Conservation (phyloP, 23 tunicate genomes). For the Halocynthia roretzi region DNA sequence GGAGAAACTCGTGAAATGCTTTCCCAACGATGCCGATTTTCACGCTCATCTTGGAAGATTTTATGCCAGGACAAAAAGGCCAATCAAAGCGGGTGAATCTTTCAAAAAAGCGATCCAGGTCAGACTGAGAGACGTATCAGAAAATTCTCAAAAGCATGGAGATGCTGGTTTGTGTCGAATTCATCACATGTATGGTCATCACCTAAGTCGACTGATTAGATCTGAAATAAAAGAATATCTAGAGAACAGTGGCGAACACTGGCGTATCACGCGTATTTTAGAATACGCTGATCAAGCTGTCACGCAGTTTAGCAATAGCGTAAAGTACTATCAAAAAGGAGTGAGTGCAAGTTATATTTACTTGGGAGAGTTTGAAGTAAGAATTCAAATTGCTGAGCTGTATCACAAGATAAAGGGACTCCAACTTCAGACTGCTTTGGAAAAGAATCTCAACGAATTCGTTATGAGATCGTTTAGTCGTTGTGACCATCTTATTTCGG, state of each 20-base stretch:
- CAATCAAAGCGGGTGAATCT: constrained; percentile 16
- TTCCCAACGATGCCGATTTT: constrained; percentile 26
- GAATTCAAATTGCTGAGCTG: constrained; percentile 17
- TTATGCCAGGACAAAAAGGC: not conserved
- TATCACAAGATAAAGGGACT: constrained; percentile 1
- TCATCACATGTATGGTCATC: constrained; percentile 35
- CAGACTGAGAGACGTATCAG: not conserved
- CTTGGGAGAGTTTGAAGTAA: constrained; percentile 29
- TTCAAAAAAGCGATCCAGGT: constrained; percentile 29
- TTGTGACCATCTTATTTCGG: constrained; percentile 10
- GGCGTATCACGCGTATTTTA: constrained; percentile 2
- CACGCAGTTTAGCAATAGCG: constrained; percentile 16
- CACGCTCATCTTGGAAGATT: constrained; percentile 40
- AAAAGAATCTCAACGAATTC: not conserved
- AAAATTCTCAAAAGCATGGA: not conserved
- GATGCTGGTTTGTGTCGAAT: constrained; percentile 19
- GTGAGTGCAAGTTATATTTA: constrained; percentile 24
- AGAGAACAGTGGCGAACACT: no score
- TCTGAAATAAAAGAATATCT: no score
- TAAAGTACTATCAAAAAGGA: constrained; percentile 3
- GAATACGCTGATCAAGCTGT: constrained; percentile 21
- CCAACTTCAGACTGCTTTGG: no score
- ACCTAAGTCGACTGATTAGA: not conserved
- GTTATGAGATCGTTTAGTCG: constrained; percentile 1
- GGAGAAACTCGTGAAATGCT: constrained; percentile 2